A percentile compares a stretch with the other conserved stretches of the same genome.
These are phyloP conservation scores for Heterodera schachtii DNA, from an alignment of 1,140 invertebrate genomes.

Conservation along the genomic window DNA sequence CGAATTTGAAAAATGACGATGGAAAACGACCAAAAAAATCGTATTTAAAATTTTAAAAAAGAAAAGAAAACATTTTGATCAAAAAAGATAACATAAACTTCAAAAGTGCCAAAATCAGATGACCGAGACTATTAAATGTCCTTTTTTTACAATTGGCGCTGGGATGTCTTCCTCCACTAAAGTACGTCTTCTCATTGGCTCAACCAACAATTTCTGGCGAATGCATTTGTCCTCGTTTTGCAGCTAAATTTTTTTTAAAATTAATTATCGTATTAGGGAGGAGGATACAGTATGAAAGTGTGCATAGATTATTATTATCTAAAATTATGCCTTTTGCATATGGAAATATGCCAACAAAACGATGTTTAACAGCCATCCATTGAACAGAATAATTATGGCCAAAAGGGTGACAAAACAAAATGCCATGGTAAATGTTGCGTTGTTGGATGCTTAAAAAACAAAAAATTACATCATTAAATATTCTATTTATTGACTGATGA, in stretches of 20 bases:
- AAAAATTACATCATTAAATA: neutral
- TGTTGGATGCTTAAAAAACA: neutral
- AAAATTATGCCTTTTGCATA: conserved; percentile 26
- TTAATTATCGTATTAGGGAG: neutral
- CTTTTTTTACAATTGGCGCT: neutral
- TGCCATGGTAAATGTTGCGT: neutral
- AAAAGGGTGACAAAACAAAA: conserved; percentile 27
- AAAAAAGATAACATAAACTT: too few species aligned
- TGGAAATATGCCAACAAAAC: conserved; percentile 45
- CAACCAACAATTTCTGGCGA: neutral
- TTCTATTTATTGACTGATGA: too few species aligned
- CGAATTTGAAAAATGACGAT: too few species aligned
- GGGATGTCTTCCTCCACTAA: neutral
- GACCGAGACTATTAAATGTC: too few species aligned
- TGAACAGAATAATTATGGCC: conserved; percentile 33
- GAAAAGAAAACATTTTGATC: too few species aligned
- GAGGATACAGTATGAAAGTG: too few species aligned
- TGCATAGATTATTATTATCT: neutral
- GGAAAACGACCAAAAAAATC: too few species aligned
- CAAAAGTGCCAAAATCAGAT: too few species aligned
- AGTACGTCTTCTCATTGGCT: neutral
- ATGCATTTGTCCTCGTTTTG: neutral
- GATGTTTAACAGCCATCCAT: conserved; percentile 51
- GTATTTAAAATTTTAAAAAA: too few species aligned
- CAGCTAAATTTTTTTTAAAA: neutral